Base-by-base conservation (phyloP, 1,140 invertebrate species). In the Amyelois transitella region DNA sequence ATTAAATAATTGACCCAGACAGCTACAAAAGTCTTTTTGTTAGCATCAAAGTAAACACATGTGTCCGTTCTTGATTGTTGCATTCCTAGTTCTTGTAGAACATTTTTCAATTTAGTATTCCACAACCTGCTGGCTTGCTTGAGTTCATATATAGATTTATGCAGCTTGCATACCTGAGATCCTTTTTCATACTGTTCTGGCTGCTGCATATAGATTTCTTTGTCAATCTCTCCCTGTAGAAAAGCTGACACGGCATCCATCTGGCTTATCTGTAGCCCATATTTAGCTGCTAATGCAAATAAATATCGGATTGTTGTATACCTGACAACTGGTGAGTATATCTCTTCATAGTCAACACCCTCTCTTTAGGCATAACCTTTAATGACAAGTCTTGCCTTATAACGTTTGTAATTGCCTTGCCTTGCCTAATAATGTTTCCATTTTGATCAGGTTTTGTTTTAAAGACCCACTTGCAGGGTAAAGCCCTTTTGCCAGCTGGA, bases 1-100 rank as follows among this genome's bases (percentile, higher is more conserved):
- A 70, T 53, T 44, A 70, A 43, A 32, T 69, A 64, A 58, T 72
- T 64, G 3, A 75, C 72, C 55, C 59, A 72, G 3, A 72, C 17
- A 7, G 69, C 64, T 22, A 75, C 57, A 60, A 62, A 54, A 47
- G 18, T 18, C 28, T 21, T n/a, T 54, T 43, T 54, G 21, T 21
- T 22, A 47, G 14, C 22, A 62, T 54, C 19, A 18, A 18, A 47
- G 43, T 47, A 28, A 47, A 24, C 12, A 43, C 52, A 47, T 24
- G 24, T n/a, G 52, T 54, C n/a, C 25, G 43, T 17, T 54, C 21
- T 25, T 54, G 48, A 55, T 45, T 49, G 0, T 38, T 49, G n/a
- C 45, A 48, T 38, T 22, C 12, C 19, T 3, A 48, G 28, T 32
- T 21, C 44, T 32, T 48, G 32, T 49, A 49, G 28, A 49, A 32